These are phyloP conservation scores for Acestrorhynchus altus DNA, from an alignment of 2,797 vertebrate genomes.

Conservation along the genomic window DNA sequence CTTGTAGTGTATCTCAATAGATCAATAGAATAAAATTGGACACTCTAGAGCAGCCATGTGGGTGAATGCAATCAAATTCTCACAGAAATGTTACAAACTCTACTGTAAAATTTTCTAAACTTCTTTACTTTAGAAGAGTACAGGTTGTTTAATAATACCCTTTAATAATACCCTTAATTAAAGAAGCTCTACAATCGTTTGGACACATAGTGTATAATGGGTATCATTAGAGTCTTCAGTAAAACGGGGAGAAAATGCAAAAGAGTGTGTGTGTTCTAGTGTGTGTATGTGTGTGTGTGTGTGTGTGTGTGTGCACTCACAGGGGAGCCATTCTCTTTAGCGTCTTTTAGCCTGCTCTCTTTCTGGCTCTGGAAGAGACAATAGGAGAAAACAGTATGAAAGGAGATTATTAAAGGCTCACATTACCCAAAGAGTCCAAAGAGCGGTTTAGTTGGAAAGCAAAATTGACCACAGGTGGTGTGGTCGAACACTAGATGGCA, in stretches of 20 bases:
- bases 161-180: not conserved
- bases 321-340: conserved; percentile 79
- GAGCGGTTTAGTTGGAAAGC: not conserved
- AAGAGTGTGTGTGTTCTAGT: not conserved
- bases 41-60: not conserved
- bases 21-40: not conserved
- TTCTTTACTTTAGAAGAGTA: not conserved
- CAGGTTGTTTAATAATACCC: not conserved
- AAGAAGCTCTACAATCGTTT: not conserved
- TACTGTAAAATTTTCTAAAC: not conserved
- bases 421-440: not conserved
- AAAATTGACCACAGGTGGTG: not conserved
- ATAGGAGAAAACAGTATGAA: not conserved
- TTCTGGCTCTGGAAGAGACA: conserved; percentile 65
- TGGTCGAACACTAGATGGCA: conserved; percentile 31
- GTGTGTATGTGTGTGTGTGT: not conserved
- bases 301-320: conserved; percentile 67
- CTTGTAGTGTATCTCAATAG: too few relatives aligned
- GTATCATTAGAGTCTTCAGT: too few relatives aligned
- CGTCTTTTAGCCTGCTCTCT: conserved; percentile 62
- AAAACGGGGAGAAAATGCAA: not conserved
- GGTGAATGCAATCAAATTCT: not conserved
- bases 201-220: not conserved
- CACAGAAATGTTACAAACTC: not conserved
- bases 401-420: not conserved